Conservation (phyloP, 2,797 vertebrate species). For the Dromococcyx pavoninus region DNA sequence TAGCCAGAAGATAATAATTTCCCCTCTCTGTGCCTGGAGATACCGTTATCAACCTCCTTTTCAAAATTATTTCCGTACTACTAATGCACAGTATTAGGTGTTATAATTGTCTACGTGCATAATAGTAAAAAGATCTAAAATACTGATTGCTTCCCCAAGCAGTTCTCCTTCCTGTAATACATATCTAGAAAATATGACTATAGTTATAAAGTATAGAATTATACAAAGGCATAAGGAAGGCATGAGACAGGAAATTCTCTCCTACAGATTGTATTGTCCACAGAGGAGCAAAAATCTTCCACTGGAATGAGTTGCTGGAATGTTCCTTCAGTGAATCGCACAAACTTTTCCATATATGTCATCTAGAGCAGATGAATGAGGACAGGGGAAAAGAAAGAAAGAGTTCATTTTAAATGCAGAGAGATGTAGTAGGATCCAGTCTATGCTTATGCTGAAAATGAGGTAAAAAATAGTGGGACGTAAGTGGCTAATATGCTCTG, state of each 20-base stretch:
- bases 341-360: neutral
- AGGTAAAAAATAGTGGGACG: neutral
- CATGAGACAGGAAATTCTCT: neutral
- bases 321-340: neutral
- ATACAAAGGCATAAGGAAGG: neutral
- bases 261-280: neutral
- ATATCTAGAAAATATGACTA: neutral
- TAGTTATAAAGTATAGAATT: neutral
- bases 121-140: neutral
- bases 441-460: neutral
- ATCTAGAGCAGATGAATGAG: neutral
- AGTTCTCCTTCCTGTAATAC: neutral
- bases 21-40: neutral
- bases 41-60: neutral
- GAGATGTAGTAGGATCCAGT: neutral
- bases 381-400: neutral
- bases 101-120: neutral
- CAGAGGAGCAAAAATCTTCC: neutral
- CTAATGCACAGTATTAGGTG: neutral
- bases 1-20: slow-evolving; percentile 45
- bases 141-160: neutral
- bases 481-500: neutral
- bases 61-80: neutral
- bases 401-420: neutral
- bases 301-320: neutral